Percentiles rank a stretch among this genome's conserved stretches.
phyloP scores from a whole-genome alignment of 2,113 vertebrate genomes.

The Chauna torquata region DNA sequence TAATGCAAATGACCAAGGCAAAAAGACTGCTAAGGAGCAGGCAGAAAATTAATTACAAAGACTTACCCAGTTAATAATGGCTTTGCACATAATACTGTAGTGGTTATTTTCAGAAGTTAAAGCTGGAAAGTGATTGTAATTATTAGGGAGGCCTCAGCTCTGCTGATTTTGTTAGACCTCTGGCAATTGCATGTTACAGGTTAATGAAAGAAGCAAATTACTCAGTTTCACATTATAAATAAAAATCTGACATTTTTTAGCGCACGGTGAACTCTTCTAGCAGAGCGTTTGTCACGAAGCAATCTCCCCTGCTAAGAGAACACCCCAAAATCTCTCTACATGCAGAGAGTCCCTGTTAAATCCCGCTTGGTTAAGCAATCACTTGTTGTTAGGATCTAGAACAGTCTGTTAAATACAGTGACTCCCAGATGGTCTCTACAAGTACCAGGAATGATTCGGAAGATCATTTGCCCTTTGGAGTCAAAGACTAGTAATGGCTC shows the following conservation, averaged over 20 bases:
- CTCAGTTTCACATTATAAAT: slow-evolving; percentile 11
- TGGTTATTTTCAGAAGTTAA: slow-evolving; percentile 56
- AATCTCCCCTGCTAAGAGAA: background rate
- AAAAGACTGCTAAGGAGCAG: slow-evolving; percentile 37
- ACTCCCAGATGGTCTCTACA: background rate
- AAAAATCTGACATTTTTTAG: slow-evolving; percentile 2
- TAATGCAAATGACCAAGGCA: slow-evolving; percentile 53
- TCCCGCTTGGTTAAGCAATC: background rate
- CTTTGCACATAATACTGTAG: slow-evolving; percentile 30
- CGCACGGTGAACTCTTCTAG: background rate
- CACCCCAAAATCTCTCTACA: background rate
- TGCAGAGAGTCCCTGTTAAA: background rate
- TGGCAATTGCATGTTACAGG: slow-evolving; percentile 21
- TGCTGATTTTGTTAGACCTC: slow-evolving; percentile 40
- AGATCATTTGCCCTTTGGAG: background rate
- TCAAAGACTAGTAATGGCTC: background rate
- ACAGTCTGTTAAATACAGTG: background rate
- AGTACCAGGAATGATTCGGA: background rate
- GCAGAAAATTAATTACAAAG: slow-evolving; percentile 71
- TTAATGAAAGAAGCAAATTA: slow-evolving; percentile 53
- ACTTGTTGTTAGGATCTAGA: background rate
- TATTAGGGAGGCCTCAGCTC: slow-evolving; percentile 39
- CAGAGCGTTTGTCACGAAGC: background rate
- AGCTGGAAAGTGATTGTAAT: slow-evolving; percentile 50
- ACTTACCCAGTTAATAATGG: slow-evolving; percentile 41